phyloP scores from a whole-genome alignment of 2,113 vertebrate genomes.

The Podocnemis expansa region DNA sequence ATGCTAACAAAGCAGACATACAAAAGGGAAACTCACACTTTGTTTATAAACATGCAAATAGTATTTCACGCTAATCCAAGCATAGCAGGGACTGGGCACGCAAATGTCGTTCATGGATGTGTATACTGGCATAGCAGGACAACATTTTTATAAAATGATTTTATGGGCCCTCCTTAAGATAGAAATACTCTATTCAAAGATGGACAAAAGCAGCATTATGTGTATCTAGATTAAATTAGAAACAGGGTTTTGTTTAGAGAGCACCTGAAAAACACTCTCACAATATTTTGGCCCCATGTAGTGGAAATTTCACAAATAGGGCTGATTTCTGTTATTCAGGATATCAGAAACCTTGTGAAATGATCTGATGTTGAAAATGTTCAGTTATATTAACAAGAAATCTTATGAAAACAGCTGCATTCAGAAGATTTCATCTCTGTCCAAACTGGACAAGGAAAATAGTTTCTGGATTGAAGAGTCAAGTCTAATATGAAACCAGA shows the following conservation, averaged over 20 bases:
- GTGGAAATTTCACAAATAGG: not conserved
- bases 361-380: not conserved
- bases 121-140: not conserved
- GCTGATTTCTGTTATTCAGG: not conserved
- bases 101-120: not conserved
- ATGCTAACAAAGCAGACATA: not conserved
- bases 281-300: not conserved
- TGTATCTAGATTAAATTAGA: not conserved
- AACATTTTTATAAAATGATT: not conserved
- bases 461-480: rapidly evolving
- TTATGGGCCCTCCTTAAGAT: not conserved
- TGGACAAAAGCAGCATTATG: not conserved
- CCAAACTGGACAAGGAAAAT: not conserved
- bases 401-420: not conserved
- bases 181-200: not conserved
- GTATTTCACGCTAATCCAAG: not conserved
- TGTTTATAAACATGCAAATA: not conserved
- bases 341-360: not conserved
- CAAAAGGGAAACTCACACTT: not conserved
- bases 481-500: not conserved
- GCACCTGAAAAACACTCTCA: not conserved
- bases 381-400: not conserved
- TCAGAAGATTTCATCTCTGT: not conserved
- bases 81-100: not conserved
- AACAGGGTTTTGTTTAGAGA: not conserved